These are phyloP conservation scores for Diarsia rubi DNA, from an alignment of 2,888 invertebrate species.

Conservation along the genomic window DNA sequence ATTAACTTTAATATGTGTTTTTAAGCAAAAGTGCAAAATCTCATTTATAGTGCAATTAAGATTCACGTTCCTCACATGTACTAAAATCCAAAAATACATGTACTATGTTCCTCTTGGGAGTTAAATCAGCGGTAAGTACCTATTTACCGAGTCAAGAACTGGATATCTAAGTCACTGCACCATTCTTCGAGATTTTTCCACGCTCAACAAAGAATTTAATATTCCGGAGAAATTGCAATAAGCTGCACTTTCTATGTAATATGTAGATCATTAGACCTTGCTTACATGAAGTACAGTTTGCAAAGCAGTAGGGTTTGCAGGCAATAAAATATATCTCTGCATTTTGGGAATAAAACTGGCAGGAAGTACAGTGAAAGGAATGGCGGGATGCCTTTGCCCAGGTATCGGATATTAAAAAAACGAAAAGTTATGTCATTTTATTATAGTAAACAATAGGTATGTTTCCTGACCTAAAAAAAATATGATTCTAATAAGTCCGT, in stretches of 20 bases:
- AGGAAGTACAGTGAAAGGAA: no score
- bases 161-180: neutral
- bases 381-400: no score
- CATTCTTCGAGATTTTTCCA: slow-evolving; percentile 22
- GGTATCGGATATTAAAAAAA: no score
- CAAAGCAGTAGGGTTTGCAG: neutral
- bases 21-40: no score
- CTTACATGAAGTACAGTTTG: slow-evolving; percentile 13
- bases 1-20: no score
- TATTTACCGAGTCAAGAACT: neutral
- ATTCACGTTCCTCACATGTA: neutral
- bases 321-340: neutral
- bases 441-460: no score
- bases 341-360: neutral
- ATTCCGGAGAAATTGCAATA: slow-evolving; percentile 42
- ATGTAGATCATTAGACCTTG: slow-evolving; percentile 23
- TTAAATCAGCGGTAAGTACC: neutral
- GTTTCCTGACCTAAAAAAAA: no score
- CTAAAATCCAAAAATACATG: neutral
- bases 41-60: no score
- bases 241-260: slow-evolving; percentile 42
- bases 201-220: slow-evolving; percentile 33
- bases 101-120: neutral
- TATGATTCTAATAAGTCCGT: no score
- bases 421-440: no score